phyloP scores from a whole-genome alignment of 2,888 invertebrate species.

The Clivina fossor region DNA sequence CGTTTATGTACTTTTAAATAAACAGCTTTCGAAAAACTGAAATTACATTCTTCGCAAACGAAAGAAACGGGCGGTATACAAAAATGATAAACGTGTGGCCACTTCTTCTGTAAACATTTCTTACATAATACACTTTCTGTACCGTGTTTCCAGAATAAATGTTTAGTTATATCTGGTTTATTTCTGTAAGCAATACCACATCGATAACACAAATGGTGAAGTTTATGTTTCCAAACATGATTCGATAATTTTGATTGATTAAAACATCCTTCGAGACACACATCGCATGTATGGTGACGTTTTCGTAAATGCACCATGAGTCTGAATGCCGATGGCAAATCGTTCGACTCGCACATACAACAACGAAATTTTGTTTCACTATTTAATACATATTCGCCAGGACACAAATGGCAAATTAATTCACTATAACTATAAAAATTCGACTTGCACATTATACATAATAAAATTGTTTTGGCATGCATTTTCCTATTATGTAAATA shows the following conservation, averaged over 20 bases:
- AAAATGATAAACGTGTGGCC: constrained; percentile 91
- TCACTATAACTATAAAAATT: constrained; percentile 88
- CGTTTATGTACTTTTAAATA: constrained; percentile 83
- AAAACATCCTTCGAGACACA: constrained; percentile 79
- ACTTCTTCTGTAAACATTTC: constrained; percentile 83
- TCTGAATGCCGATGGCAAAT: constrained; percentile 82
- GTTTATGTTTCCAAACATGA: constrained; percentile 89
- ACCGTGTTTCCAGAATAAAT: constrained; percentile 91
- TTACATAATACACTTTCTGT: constrained; percentile 85
- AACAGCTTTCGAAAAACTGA: constrained; percentile 74
- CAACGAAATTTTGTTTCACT: constrained; percentile 76
- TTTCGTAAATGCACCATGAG: constrained; percentile 86
- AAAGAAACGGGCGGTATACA: constrained; percentile 80
- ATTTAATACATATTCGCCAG: constrained; percentile 69
- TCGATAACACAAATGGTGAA: constrained; percentile 83
- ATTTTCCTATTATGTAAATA: constrained; percentile 84
- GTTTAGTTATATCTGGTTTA: constrained; percentile 84
- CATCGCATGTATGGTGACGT: constrained; percentile 82
- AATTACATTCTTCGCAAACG: constrained; percentile 78
- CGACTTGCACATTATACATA: constrained; percentile 85
- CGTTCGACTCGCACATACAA: constrained; percentile 75
- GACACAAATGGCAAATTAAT: constrained; percentile 82
- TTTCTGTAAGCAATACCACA: constrained; percentile 81
- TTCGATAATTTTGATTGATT: constrained; percentile 79
- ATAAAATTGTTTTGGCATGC: constrained; percentile 79